A percentile compares a stretch with the other conserved stretches of the same genome.
Conservation (phyloP, 2,888 invertebrate species). For the Gibbula magus region DNA sequence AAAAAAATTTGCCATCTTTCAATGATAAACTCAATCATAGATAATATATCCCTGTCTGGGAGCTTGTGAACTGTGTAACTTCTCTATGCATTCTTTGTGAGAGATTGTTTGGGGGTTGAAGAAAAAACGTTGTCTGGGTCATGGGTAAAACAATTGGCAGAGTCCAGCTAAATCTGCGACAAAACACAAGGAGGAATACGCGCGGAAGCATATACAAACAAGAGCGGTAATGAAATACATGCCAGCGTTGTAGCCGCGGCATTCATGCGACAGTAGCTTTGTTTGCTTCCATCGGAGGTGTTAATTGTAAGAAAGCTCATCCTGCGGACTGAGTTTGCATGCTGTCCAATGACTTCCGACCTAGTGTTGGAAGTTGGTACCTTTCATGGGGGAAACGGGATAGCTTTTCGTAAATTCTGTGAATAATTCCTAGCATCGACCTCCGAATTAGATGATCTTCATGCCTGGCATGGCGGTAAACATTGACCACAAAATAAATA, state of each 20-base stretch:
- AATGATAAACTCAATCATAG: no score
- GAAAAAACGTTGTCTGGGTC: slow-evolving; percentile 4
- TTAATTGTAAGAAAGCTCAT: slow-evolving; percentile 24
- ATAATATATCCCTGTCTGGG: no score
- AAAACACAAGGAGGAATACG: slow-evolving; percentile 16
- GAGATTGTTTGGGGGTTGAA: not conserved
- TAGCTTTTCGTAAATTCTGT: slow-evolving; percentile 21
- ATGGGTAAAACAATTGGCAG: slow-evolving; percentile 8
- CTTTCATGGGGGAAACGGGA: not conserved
- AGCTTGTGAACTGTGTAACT: no score
- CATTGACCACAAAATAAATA: slow-evolving; percentile 45
- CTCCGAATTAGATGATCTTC: slow-evolving; percentile 37
- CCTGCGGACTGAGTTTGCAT: not conserved
- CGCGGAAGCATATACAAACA: slow-evolving; percentile 21
- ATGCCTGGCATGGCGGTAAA: slow-evolving; percentile 40
- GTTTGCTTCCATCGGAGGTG: slow-evolving; percentile 15
- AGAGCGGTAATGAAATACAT: slow-evolving; percentile 17
- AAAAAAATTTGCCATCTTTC: no score
- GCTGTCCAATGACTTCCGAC: slow-evolving; percentile 10
- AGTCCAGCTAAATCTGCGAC: not conserved
- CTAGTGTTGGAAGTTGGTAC: not conserved
- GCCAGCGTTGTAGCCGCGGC: slow-evolving; percentile 12
- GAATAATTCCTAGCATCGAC: slow-evolving; percentile 33
- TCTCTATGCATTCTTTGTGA: not conserved
- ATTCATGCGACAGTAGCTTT: slow-evolving; percentile 21